Percentiles rank a stretch among this genome's conserved stretches.
Evolutionary conservation across 1,140 invertebrate genomes (phyloP).

Genomic region (Notospermus geniculatus): DNA sequence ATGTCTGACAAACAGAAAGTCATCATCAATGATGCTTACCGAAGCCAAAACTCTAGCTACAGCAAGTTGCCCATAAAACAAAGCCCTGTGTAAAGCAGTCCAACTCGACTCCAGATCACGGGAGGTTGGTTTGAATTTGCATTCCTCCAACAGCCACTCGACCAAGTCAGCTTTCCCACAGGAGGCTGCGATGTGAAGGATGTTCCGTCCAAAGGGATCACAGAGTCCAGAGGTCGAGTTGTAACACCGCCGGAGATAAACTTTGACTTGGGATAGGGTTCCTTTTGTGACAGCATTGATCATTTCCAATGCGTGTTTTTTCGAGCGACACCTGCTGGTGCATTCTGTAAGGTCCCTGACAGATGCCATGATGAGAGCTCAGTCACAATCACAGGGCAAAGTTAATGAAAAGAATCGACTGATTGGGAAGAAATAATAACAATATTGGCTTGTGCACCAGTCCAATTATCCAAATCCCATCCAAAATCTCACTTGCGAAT

Average conservation of each 20-base stretch:
- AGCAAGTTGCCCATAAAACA: constrained; percentile 74
- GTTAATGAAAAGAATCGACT: too few relatives aligned
- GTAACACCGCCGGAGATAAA: constrained; percentile 52
- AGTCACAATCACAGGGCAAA: too few relatives aligned
- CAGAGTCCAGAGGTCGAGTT: constrained; percentile 25
- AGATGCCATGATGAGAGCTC: not conserved
- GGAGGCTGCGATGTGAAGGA: constrained; percentile 69
- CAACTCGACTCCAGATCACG: constrained; percentile 72
- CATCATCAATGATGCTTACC: constrained; percentile 42
- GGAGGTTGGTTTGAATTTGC: constrained; percentile 63
- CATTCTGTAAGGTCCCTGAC: constrained; percentile 30
- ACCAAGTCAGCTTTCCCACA: constrained; percentile 65
- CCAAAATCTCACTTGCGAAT: too few relatives aligned
- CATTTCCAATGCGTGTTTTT: constrained; percentile 62
- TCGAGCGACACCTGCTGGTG: constrained; percentile 61
- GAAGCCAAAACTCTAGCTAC: constrained; percentile 66
- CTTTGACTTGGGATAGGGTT: constrained; percentile 60
- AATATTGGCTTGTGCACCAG: too few relatives aligned
- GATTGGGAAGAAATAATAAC: too few relatives aligned
- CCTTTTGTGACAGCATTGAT: constrained; percentile 64
- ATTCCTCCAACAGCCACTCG: constrained; percentile 66
- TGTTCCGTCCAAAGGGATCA: constrained; percentile 63
- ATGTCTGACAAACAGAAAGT: too few relatives aligned
- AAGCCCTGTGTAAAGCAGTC: constrained; percentile 70
- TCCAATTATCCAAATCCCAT: too few relatives aligned